Base-by-base conservation (phyloP, 2,797 vertebrate species). In the Ataeniobius toweri region DNA sequence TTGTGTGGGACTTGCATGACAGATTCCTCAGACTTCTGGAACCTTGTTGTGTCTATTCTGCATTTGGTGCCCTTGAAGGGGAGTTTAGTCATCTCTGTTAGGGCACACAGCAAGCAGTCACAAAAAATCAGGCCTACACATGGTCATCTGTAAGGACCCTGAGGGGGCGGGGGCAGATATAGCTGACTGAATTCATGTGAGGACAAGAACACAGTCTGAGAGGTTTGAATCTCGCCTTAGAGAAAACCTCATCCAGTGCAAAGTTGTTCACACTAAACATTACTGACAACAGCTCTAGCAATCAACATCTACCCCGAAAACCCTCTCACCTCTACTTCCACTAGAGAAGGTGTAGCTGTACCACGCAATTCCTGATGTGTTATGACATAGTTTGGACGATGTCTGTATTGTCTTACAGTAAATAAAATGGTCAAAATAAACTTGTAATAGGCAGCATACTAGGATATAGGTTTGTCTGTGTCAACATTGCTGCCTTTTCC, bases 131-230 rank as follows among this genome's bases (percentile, higher is more conserved):
- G 22, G 22, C 10, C 41, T 44, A 4, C 65, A 44, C 67, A n/a
- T 41, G 41, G 22, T 41, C 67, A 69, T 6, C 67, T 44, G 67
- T 39, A n/a, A 69, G 41, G 67, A 69, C 67, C 67, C 67, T n/a
- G 22, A n/a, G 67, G 67, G 10, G 63, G 8, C 7, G 6, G 44
- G 5, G 46, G 20, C 22, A 44, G 61, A 22, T 24, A 41, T 67
- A 67, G 63, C 36, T 67, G 63, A 67, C 36, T 67, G 36, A 41
- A 67, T 67, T 39, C 63, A 67, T 67, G 31, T 63, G 36, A 39
- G 36, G 36, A 67, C 36, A 22, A 67, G 63, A 67, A 69, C 39
- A 46, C 10, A 26, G 67, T 69, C 39, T 67, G 20, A 69, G 41
- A 69, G 24, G 13, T 69, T 46, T 26, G 67, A 69, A n/a, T 69